phyloP scores from a whole-genome alignment of 2,888 invertebrate species.

The Platycnemis pennipes region DNA sequence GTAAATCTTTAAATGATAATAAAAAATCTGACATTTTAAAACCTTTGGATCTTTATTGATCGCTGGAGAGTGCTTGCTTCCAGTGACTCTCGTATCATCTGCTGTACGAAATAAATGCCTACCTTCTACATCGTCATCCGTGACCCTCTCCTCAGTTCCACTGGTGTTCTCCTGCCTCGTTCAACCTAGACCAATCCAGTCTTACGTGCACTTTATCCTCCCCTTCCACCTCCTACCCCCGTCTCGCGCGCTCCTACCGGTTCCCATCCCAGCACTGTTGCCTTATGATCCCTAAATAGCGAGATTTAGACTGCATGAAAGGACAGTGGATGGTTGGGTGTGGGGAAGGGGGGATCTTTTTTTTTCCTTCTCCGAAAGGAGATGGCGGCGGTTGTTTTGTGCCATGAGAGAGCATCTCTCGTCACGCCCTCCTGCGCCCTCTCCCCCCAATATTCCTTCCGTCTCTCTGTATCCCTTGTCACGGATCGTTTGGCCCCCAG shows the following conservation, averaged over 20 bases:
- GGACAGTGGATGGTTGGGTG: neutral
- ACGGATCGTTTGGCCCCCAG: constrained; percentile 40
- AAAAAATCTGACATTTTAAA: too few species aligned
- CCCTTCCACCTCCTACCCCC: neutral
- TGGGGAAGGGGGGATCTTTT: neutral
- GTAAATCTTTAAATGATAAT: too few species aligned
- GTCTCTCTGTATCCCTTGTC: constrained; percentile 25
- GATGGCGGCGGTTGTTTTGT: neutral
- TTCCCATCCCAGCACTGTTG: neutral
- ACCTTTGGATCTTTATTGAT: too few species aligned
- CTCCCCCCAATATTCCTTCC: neutral
- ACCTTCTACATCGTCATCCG: too few species aligned
- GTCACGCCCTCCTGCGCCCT: neutral
- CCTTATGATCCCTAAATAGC: constrained; percentile 62
- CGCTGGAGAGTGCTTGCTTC: too few species aligned
- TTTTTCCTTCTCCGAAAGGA: too few species aligned
- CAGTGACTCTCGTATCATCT: too few species aligned
- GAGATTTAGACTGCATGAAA: constrained; percentile 4
- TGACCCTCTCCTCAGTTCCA: neutral
- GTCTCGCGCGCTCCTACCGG: neutral
- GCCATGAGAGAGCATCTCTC: neutral
- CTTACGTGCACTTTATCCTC: neutral
- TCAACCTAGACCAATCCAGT: neutral
- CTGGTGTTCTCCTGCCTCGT: neutral
- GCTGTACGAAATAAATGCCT: too few species aligned